Percentiles rank a stretch among this genome's conserved stretches.
Conservation (phyloP, 2,888 invertebrate genomes). For the Drosophila barbarae region DNA sequence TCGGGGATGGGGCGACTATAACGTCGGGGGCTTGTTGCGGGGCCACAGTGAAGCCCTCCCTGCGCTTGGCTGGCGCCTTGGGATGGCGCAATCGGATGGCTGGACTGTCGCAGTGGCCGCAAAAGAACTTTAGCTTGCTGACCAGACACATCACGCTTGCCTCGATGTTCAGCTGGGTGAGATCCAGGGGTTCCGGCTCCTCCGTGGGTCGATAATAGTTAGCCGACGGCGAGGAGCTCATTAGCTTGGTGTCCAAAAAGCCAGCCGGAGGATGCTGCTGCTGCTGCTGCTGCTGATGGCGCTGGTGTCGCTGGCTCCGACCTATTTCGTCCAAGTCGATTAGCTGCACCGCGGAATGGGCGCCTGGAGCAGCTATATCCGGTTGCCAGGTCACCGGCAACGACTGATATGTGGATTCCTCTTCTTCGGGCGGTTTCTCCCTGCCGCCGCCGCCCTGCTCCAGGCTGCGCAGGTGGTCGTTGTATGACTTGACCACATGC, state of each 20-base stretch:
- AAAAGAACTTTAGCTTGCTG: conserved; percentile 89
- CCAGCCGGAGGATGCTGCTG: conserved; percentile 66
- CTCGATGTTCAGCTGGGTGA: conserved; percentile 91
- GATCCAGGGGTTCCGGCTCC: conserved; percentile 91
- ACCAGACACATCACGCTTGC: conserved; percentile 92
- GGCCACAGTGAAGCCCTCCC: conserved; percentile 68
- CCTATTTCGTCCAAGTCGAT: conserved; percentile 58
- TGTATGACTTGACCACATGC: conserved; percentile 76
- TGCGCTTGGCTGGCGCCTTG: conserved; percentile 71
- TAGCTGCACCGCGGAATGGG: conserved; percentile 24
- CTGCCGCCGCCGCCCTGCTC: conserved; percentile 25
- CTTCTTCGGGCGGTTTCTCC: conserved; percentile 6
- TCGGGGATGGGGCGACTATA: conserved; percentile 58
- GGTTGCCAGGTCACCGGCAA: conserved; percentile 62
- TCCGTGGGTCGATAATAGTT: conserved; percentile 90
- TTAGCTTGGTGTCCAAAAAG: conserved; percentile 81
- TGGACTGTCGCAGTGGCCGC: conserved; percentile 87
- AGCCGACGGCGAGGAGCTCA: conserved; percentile 82
- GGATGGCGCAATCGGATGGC: conserved; percentile 84
- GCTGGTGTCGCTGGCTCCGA: not conserved
- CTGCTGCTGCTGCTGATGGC: conserved; percentile 24
- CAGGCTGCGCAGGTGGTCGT: conserved; percentile 70
- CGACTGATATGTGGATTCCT: conserved; percentile 70
- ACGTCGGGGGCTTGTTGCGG: conserved; percentile 75
- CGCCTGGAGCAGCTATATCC: not conserved